Percentiles rank a stretch among this genome's conserved stretches.
Evolutionary conservation across 1,140 invertebrate genomes (phyloP).

Genomic region (Coboldia fuscipes): DNA sequence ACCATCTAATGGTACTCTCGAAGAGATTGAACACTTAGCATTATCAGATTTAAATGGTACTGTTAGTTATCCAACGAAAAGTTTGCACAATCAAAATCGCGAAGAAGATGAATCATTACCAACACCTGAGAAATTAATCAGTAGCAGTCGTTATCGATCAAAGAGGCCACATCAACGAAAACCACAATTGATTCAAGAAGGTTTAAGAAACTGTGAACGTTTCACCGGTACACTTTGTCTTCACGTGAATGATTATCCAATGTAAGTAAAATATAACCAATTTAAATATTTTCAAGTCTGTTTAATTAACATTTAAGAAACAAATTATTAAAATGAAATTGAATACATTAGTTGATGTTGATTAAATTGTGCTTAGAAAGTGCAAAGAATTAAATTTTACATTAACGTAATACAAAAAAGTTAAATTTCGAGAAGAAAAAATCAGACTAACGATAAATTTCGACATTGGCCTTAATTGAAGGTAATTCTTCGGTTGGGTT

Average conservation of each 20-base stretch:
- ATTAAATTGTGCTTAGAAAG: too few relatives aligned
- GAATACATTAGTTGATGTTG: too few relatives aligned
- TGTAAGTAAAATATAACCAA: conserved; percentile 44
- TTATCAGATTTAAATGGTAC: conserved; percentile 17
- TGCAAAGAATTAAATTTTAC: too few relatives aligned
- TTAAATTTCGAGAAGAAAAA: too few relatives aligned
- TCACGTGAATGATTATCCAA: conserved; percentile 50
- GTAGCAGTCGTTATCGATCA: background rate
- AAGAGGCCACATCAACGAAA: conserved; percentile 7
- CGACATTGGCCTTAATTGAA: too few relatives aligned
- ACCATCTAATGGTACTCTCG: conserved; percentile 1
- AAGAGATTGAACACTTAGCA: conserved; percentile 14
- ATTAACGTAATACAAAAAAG: too few relatives aligned
- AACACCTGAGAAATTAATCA: conserved; percentile 16
- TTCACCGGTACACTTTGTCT: conserved; percentile 57
- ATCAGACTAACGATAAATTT: too few relatives aligned
- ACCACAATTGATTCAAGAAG: background rate
- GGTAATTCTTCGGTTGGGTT: too few relatives aligned
- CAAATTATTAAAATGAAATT: too few relatives aligned
- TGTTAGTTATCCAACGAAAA: conserved; percentile 4
- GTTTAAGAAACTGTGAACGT: conserved; percentile 32
- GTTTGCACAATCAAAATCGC: too few relatives aligned
- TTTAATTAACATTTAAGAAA: too few relatives aligned
- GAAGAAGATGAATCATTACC: conserved; percentile 11
- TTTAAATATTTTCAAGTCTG: too few relatives aligned